Evolutionary conservation across 2,113 vertebrate genomes (phyloP).

Genomic region (Odocoileus virginianus): DNA sequence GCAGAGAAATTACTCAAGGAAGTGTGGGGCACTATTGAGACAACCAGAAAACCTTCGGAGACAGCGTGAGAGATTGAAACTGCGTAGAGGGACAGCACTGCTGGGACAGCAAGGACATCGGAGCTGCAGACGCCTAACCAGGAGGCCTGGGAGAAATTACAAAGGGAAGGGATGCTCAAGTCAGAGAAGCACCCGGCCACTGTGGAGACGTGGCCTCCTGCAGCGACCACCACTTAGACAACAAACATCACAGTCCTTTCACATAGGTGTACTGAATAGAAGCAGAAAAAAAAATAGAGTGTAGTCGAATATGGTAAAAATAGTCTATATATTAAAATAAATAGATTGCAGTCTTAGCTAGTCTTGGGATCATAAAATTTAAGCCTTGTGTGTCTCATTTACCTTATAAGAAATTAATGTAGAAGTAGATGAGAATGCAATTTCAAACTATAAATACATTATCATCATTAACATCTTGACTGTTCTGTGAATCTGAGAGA

Average conservation of each 20-base stretch:
- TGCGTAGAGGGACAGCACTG: too few relatives aligned
- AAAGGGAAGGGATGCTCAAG: neutral
- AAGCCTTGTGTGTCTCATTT: neutral
- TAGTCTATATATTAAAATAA: neutral
- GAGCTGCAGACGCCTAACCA: too few relatives aligned
- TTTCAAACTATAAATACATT: neutral
- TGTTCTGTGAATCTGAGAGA: neutral
- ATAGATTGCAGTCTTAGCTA: neutral
- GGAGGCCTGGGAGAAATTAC: neutral
- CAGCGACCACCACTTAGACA: neutral
- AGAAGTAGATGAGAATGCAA: neutral
- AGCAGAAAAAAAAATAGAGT: neutral
- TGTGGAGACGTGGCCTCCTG: neutral
- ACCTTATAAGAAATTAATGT: neutral
- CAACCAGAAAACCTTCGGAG: neutral
- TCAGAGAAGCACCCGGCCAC: neutral
- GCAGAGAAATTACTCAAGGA: neutral
- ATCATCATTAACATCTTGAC: neutral
- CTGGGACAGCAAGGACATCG: accelerated
- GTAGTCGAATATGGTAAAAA: neutral
- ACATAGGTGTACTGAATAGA: neutral
- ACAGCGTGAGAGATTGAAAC: neutral
- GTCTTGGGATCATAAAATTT: neutral
- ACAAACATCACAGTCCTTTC: neutral
- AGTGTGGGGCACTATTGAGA: neutral